Evolutionary conservation across 2,797 vertebrate species (phyloP).

Genomic region (Anas flavirostris): DNA sequence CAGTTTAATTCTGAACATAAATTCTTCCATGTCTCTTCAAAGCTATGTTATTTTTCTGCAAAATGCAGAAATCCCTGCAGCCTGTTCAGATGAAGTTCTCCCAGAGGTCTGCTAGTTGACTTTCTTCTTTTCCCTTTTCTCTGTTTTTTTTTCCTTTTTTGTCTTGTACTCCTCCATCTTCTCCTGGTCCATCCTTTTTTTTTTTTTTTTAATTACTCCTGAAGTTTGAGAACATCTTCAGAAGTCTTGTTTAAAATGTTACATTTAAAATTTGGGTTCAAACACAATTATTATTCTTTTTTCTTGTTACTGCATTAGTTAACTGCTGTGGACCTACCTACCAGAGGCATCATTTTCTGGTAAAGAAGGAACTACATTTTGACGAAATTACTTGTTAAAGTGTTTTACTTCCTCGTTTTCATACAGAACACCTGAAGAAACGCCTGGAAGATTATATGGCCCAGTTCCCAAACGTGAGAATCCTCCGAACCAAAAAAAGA

Average conservation of each 20-base stretch:
- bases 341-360: neutral
- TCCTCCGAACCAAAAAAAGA: constrained; percentile 92
- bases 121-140: neutral
- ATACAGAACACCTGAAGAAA: constrained; percentile 90
- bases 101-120: neutral
- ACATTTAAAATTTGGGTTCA: neutral
- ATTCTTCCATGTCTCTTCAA: neutral
- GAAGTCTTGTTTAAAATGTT: neutral
- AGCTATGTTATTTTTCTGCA: neutral
- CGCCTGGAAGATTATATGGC: constrained; percentile 93
- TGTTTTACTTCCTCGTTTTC: neutral
- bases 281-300: neutral
- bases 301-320: neutral
- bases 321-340: neutral
- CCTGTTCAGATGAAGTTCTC: neutral
- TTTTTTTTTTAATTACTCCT: neutral
- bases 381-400: accelerated
- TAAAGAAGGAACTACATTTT: neutral
- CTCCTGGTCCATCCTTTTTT: neutral
- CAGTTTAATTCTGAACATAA: neutral
- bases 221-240: neutral
- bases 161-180: neutral
- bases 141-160: neutral
- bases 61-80: neutral
- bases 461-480: constrained; percentile 88